Percentiles rank a stretch among this genome's conserved stretches.
Conservation (phyloP, 2,113 vertebrate genomes). For the Cygnus buccinator region DNA sequence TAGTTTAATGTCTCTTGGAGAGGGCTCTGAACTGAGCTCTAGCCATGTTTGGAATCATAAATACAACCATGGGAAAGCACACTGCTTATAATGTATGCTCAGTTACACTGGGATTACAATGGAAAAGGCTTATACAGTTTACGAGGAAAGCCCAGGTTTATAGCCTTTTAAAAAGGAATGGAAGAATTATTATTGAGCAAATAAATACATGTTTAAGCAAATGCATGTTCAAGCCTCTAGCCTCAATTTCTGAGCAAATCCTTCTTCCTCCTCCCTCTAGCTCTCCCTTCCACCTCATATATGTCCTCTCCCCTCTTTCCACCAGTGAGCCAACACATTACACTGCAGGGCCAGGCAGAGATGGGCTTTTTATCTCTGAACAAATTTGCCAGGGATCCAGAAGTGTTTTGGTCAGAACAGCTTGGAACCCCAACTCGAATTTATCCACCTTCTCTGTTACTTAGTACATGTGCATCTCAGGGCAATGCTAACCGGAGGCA, state of each 20-base stretch:
- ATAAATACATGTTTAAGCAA: background rate
- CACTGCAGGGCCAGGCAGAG: background rate
- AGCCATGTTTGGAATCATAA: background rate
- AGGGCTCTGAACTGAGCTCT: background rate
- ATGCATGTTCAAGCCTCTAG: background rate
- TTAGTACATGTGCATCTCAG: background rate
- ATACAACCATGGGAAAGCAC: background rate
- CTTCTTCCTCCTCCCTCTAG: background rate
- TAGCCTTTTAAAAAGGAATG: background rate
- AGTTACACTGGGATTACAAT: background rate
- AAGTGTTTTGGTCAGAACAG: accelerated
- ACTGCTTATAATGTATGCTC: background rate
- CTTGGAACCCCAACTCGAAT: background rate
- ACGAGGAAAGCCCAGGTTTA: background rate
- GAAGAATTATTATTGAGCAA: background rate
- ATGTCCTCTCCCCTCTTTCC: background rate
- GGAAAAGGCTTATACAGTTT: background rate
- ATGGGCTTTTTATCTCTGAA: background rate
- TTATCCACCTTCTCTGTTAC: background rate
- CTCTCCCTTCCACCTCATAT: accelerated
- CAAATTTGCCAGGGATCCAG: background rate
- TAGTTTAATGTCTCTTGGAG: conserved; percentile 9
- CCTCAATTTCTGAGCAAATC: background rate
- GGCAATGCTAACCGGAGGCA: too few species aligned
- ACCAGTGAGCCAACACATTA: background rate